Evolutionary conservation across 2,888 invertebrate species (phyloP).

Genomic region (Blomia tropicalis): DNA sequence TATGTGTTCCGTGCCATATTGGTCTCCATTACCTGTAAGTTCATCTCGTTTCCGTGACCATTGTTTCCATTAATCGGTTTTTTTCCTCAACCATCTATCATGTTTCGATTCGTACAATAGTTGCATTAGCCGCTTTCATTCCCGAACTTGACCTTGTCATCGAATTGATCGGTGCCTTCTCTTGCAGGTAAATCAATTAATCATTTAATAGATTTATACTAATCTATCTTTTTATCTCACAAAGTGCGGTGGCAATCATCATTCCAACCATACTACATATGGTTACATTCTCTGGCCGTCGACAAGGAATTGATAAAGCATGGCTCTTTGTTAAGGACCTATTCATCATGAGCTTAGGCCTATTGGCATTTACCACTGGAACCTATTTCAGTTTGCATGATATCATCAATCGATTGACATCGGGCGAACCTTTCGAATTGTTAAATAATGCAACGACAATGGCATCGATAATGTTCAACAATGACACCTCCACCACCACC

Average conservation of each 20-base stretch:
- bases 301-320: conserved; percentile 7
- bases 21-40: conserved; percentile 18
- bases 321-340: conserved; percentile 15
- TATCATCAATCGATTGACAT: neutral
- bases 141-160: conserved; percentile 20
- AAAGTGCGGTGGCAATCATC: conserved; percentile 18
- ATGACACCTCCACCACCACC: neutral
- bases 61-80: no score
- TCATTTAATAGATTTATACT: neutral
- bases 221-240: neutral
- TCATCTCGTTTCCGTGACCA: no score
- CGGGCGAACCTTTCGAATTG: neutral
- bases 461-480: neutral
- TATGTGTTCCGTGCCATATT: conserved; percentile 16
- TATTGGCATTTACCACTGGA: conserved; percentile 11
- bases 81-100: neutral
- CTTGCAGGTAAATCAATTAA: conserved; percentile 4
- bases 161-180: conserved; percentile 17
- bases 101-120: no score
- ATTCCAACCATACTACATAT: conserved; percentile 21
- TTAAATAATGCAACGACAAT: neutral
- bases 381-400: conserved; percentile 18
- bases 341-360: conserved; percentile 12
- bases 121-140: conserved; percentile 18
- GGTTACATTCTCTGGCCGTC: conserved; percentile 9